Evolutionary conservation across 2,113 vertebrate genomes (phyloP).

Genomic region (Mormyrus lacerda): DNA sequence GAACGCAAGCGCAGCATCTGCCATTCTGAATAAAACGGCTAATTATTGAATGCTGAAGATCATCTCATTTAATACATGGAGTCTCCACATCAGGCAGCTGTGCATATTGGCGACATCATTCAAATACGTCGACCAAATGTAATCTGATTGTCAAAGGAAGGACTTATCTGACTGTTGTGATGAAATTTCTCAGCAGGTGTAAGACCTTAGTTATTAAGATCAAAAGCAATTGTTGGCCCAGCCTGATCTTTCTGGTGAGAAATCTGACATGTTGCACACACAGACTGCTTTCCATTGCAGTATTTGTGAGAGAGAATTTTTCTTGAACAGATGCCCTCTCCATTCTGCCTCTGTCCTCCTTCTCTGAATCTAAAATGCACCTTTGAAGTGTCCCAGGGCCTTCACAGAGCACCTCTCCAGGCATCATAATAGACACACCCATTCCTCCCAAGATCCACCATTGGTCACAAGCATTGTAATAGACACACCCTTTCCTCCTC

Average conservation of each 20-base stretch:
- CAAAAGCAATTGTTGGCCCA: neutral
- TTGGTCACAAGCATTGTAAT: neutral
- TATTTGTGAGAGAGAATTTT: neutral
- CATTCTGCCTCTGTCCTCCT: neutral
- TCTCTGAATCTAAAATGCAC: neutral
- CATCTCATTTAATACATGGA: neutral
- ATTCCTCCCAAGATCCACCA: neutral
- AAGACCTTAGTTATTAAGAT: neutral
- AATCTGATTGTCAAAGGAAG: neutral
- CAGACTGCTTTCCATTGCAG: neutral
- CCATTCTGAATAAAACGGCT: neutral
- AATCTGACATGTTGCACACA: neutral
- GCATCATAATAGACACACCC: neutral
- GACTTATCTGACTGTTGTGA: neutral
- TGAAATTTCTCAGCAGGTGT: neutral
- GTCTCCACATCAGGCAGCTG: neutral
- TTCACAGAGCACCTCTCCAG: neutral
- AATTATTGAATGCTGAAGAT: neutral
- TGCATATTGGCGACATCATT: neutral
- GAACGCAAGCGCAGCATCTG: neutral
- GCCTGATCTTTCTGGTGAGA: neutral
- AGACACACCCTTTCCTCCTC: neutral
- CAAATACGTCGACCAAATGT: neutral
- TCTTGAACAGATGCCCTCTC: neutral
- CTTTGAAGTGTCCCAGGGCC: neutral